phyloP scores from a whole-genome alignment of 1,140 invertebrate genomes.

The Eurosta solidaginis region DNA sequence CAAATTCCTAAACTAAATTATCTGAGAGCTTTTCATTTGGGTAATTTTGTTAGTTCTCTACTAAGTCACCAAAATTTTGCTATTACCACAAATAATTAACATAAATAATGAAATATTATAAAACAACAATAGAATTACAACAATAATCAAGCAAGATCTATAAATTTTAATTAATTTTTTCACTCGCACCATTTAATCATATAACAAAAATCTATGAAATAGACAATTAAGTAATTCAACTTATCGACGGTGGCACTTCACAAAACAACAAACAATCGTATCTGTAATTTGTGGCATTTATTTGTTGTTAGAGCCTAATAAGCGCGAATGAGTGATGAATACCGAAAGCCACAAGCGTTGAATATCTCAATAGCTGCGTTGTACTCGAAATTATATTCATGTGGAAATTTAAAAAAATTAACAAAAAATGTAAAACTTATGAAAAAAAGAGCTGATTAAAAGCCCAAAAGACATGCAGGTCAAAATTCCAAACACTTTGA shows the following conservation, averaged over 20 bases:
- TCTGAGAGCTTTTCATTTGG: not conserved
- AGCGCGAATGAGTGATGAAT: not conserved
- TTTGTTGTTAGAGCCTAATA: not conserved
- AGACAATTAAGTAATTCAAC: not conserved
- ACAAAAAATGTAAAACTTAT: not conserved
- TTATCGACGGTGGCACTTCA: not conserved
- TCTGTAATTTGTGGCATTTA: conserved; percentile 5
- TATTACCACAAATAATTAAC: not conserved
- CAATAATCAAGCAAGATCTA: not conserved
- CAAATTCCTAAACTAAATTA: no score
- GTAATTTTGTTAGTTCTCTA: no score
- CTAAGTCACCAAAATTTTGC: not conserved
- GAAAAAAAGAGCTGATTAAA: not conserved
- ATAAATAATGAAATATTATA: not conserved
- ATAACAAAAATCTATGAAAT: not conserved
- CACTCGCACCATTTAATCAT: not conserved
- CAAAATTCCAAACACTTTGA: not conserved
- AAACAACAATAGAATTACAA: not conserved
- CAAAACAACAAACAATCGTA: not conserved
- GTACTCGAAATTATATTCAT: not conserved
- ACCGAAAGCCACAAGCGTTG: not conserved
- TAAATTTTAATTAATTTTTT: not conserved
- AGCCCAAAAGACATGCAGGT: not conserved
- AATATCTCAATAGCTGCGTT: no score
- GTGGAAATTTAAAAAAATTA: not conserved